Conservation (phyloP, 1,140 invertebrate species). For the Lanistes nyassanus region DNA sequence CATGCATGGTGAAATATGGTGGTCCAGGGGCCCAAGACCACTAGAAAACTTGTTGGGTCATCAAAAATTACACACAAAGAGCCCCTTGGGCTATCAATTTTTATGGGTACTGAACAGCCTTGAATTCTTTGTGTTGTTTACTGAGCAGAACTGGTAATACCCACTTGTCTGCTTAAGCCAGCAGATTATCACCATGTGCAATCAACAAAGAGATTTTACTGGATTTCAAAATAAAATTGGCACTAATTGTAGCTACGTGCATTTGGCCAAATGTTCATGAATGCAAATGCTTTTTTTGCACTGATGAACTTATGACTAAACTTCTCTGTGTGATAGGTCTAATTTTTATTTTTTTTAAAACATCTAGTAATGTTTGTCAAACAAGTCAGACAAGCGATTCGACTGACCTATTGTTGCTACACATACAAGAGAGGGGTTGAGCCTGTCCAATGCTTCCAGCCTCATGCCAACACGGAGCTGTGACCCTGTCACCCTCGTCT, state of each 20-base stretch:
- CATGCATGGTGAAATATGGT: too few species aligned
- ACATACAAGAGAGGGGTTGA: conserved; percentile 40
- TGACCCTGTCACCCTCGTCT: neutral
- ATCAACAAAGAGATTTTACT: neutral
- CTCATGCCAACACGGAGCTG: conserved; percentile 39
- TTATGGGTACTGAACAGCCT: too few species aligned
- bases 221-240: neutral
- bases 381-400: neutral
- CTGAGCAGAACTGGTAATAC: too few species aligned
- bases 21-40: too few species aligned
- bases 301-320: neutral
- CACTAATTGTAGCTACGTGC: neutral
- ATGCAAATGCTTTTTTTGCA: too few species aligned
- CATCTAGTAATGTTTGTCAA: neutral
- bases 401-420: conserved; percentile 43
- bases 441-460: conserved; percentile 41
- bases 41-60: too few species aligned
- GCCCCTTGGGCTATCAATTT: too few species aligned
- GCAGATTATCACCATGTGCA: too few species aligned
- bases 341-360: neutral
- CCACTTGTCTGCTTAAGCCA: too few species aligned
- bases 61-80: too few species aligned
- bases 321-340: neutral
- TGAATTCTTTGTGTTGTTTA: too few species aligned
- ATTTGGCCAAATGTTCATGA: neutral